Evolutionary conservation across 2,888 invertebrate genomes (phyloP).

Genomic region (Uloborus plumipes): DNA sequence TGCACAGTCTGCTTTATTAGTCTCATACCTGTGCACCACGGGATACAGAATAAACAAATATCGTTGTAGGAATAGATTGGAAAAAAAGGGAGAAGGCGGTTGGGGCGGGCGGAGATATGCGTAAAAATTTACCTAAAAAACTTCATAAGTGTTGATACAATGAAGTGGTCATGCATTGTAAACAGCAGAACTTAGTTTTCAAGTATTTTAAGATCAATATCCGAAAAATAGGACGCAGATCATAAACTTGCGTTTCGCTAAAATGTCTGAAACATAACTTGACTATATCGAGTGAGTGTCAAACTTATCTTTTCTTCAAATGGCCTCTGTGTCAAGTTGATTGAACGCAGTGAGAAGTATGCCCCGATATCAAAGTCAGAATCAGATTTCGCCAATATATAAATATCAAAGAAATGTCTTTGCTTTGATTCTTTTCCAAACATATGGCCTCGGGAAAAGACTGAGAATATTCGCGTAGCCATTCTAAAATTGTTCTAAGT

Average conservation of each 20-base stretch:
- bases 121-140: too few species aligned
- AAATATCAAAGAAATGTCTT: constrained; percentile 2
- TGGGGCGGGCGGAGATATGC: too few species aligned
- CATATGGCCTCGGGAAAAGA: neutral
- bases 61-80: too few species aligned
- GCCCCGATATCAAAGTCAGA: neutral
- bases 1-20: too few species aligned
- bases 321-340: constrained; percentile 17
- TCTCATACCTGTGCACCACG: too few species aligned
- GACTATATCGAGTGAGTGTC: constrained; percentile 1
- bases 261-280: neutral
- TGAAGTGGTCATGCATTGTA: too few species aligned
- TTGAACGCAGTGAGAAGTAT: constrained; percentile 4
- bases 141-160: too few species aligned
- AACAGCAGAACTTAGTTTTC: too few species aligned
- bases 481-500: constrained; percentile 20
- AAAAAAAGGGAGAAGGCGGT: too few species aligned
- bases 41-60: too few species aligned
- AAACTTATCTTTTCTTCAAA: neutral
- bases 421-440: constrained; percentile 15
- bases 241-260: neutral
- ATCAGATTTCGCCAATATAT: constrained; percentile 17
- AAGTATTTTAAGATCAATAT: too few species aligned
- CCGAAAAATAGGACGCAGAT: too few species aligned
- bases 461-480: constrained; percentile 10